Evolutionary conservation across 2,888 invertebrate species (phyloP), one percentile per base, ranked within the genome.

Genomic region (Acrobeloides nanus): DNA sequence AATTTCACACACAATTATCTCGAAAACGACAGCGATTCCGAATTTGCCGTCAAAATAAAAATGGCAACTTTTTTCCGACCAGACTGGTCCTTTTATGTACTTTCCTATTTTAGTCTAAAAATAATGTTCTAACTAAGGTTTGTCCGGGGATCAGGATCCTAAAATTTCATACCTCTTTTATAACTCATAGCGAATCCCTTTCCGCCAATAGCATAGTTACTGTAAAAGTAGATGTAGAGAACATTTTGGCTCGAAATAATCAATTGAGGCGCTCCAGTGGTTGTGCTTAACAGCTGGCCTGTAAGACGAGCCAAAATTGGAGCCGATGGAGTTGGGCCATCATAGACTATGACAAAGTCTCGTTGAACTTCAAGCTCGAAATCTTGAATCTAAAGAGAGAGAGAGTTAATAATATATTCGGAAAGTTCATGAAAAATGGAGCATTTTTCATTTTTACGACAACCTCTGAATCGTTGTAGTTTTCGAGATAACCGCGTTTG

Each of bases 141-240:
- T 18, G 18, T 31, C 47, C n/a, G n/a, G n/a, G n/a, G n/a, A n/a
- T n/a, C n/a, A n/a, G n/a, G n/a, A n/a, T n/a, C n/a, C 52, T n/a
- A n/a, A n/a, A n/a, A n/a, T n/a, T n/a, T n/a, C n/a, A n/a, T 72
- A 80, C 81, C 86, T 76, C 84, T 83, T 32, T 83, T 82, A 64
- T 86, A 88, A 64, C 86, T 82, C 73, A 93, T 83, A 62, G 86
- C 85, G 75, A 92, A 92, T 42, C 93, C 95, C 68, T 85, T 84
- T 61, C 83, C 84, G 0, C 59, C 46, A 23, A 55, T 57, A 6
- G 89, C 88, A 53, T 89, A 80, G 66, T 86, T 86, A 17, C 89
- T 87, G 74, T 87, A 85, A 77, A 92, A 86, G 75, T 92, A 93
- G 67, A 92, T 78, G 74, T 90, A 93, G 20, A 90, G 77, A 64